Percentiles rank a stretch among this genome's conserved stretches.
These are phyloP conservation scores for Meiosimyza platycephala DNA, from an alignment of 2,888 invertebrate genomes.

Conservation along the genomic window DNA sequence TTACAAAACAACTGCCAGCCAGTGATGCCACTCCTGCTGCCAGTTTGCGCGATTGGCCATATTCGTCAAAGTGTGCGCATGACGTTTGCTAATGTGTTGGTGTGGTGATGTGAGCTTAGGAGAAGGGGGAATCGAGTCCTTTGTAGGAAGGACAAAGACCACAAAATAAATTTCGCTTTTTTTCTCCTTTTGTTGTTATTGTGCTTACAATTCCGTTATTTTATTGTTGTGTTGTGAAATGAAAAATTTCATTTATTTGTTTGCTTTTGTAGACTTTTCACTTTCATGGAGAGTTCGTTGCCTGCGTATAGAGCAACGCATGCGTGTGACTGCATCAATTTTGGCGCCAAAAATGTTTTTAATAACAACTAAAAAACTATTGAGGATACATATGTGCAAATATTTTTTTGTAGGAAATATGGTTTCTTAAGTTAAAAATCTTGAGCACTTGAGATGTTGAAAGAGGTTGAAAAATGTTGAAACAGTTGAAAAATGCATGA, in stretches of 20 bases:
- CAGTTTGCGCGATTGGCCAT: slow-evolving; percentile 60
- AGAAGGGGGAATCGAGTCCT: slow-evolving; percentile 4
- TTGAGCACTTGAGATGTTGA: too few species aligned
- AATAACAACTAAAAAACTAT: too few species aligned
- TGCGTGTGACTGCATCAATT: too few species aligned
- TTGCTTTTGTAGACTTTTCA: background rate
- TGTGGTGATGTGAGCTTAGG: background rate
- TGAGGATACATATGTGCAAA: too few species aligned
- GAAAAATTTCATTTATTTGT: background rate
- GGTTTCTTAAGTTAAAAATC: too few species aligned
- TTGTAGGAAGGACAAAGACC: slow-evolving; percentile 26
- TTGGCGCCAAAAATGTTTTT: too few species aligned
- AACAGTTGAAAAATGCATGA: too few species aligned
- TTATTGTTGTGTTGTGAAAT: slow-evolving; percentile 23
- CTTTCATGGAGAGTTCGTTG: background rate
- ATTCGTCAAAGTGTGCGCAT: slow-evolving; percentile 41
- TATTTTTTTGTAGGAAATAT: too few species aligned
- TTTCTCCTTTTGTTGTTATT: slow-evolving; percentile 32
- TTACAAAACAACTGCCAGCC: slow-evolving; percentile 27
- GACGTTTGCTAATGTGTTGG: slow-evolving; percentile 11
- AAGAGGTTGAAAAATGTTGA: too few species aligned
- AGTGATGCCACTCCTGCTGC: slow-evolving; percentile 13
- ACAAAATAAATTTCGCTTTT: slow-evolving; percentile 46
- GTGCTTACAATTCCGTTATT: slow-evolving; percentile 29
- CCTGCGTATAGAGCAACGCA: too few species aligned